Base-by-base conservation (phyloP, 1,140 invertebrate genomes). In the Monochamus saltuarius region DNA sequence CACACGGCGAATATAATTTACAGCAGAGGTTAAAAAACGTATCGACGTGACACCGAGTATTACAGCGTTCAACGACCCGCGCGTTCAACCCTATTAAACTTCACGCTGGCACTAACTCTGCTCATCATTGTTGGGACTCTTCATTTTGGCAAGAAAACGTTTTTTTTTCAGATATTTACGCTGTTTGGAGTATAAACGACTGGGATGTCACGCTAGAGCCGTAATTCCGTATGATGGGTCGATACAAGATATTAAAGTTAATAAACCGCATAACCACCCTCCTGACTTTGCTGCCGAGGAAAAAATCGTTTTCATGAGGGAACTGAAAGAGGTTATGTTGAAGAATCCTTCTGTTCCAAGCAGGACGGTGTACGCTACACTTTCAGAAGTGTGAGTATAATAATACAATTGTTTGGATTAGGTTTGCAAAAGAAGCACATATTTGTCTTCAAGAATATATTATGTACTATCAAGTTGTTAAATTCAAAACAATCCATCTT, bases 201-300 rank as follows among this genome's bases (percentile, higher is more conserved):
- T 73, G 29, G 72, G 72, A 8, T 73, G 72, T 37, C 70, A 72
- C 43, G 72, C 72, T 4, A 43, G 72, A 35, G 72, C 72, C 19
- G 64, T 73, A 13, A 71, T 73, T 22, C 72, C 72, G 6, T 66
- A 59, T 42, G 66, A 72, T 45, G 72, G 72, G 11, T 67, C 66
- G 3, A 70, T 73, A 6, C 60, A 69, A 17, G 72, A 73, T 62
- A 73, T 73, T 22, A 72, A 68, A 57, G 47, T 74, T 10, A 74
- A 72, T 17, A 72, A 67, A 60, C 65, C 68, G 8, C 73, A 74
- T 43, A 74, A 74, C 62, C 73, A 74, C 59, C 69, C 71, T 7
- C 73, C 73, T 2, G 73, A 74, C 57, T 67, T 62, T 59, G 64
- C 64, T 2, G 71, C 71, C 9, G 73, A 74, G 62, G 70, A 71